A percentile compares a stretch with the other conserved stretches of the same genome.
Conservation (phyloP, 2,888 invertebrate species). For the Cenopis cana region DNA sequence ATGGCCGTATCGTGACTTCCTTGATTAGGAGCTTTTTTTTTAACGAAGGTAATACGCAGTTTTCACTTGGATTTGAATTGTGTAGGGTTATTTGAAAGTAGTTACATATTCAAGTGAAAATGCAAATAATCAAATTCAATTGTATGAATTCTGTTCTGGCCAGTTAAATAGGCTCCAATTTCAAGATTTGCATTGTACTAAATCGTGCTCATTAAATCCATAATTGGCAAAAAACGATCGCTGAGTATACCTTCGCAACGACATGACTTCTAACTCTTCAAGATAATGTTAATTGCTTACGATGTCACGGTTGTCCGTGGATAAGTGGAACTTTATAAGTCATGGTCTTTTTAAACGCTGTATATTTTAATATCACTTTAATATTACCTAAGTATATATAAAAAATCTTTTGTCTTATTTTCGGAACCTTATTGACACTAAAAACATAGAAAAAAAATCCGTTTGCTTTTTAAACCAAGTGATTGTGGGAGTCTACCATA, state of each 20-base stretch:
- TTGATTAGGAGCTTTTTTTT: constrained; percentile 45
- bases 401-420: not conserved
- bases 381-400: too few species aligned
- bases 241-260: not conserved
- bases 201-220: not conserved
- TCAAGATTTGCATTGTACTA: not conserved
- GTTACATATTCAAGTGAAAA: too few species aligned
- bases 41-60: constrained; percentile 46
- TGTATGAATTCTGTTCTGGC: too few species aligned
- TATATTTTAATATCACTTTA: not conserved
- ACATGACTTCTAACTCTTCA: not conserved
- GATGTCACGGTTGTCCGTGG: not conserved
- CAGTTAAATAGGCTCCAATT: not conserved
- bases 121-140: too few species aligned
- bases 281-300: constrained; percentile 3
- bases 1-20: constrained; percentile 60
- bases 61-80: not conserved
- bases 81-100: not conserved
- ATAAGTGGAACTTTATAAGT: constrained; percentile 7
- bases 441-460: too few species aligned
- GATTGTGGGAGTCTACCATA: too few species aligned
- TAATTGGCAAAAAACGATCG: not conserved
- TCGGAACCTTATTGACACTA: not conserved
- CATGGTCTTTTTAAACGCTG: not conserved
- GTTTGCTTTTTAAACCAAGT: too few species aligned